A percentile compares a stretch with the other conserved stretches of the same genome.
phyloP scores from a whole-genome alignment of 2,113 vertebrate genomes.

The Hippocampus zosterae region DNA sequence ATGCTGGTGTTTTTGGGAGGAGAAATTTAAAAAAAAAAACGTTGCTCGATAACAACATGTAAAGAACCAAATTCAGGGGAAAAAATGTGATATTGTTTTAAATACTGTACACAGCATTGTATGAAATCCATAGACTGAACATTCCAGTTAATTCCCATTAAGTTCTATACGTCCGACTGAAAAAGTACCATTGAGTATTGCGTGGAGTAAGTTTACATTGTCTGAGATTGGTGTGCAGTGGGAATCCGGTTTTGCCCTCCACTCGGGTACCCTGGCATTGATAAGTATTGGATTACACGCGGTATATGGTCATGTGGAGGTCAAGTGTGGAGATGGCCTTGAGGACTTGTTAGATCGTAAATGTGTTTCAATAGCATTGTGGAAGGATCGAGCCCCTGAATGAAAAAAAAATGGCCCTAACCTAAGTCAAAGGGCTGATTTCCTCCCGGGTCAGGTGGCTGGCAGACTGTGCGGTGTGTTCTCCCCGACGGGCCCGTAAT shows the following conservation, averaged over 20 bases:
- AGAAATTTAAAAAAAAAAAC: not conserved
- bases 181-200: too few relatives aligned
- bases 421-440: not conserved
- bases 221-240: too few relatives aligned
- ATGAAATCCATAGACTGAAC: not conserved
- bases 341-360: not conserved
- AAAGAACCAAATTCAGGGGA: not conserved
- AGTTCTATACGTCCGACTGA: not conserved
- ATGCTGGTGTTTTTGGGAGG: conserved; percentile 4
- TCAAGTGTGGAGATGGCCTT: not conserved
- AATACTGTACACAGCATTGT: too few relatives aligned
- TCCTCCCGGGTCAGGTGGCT: conserved; percentile 17
- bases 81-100: too few relatives aligned
- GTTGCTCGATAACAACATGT: conserved; percentile 16
- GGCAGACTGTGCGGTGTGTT: conserved; percentile 24
- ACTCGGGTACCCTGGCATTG: not conserved
- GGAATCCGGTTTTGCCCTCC: not conserved
- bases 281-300: not conserved
- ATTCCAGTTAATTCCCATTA: not conserved
- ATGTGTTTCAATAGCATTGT: not conserved
- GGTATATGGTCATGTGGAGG: not conserved
- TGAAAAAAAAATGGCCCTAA: not conserved
- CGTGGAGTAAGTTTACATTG: too few relatives aligned
- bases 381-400: not conserved
- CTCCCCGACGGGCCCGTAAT: conserved; percentile 39